Base-by-base conservation (phyloP, 2,113 vertebrate genomes). In the Barnardius zonarius region DNA sequence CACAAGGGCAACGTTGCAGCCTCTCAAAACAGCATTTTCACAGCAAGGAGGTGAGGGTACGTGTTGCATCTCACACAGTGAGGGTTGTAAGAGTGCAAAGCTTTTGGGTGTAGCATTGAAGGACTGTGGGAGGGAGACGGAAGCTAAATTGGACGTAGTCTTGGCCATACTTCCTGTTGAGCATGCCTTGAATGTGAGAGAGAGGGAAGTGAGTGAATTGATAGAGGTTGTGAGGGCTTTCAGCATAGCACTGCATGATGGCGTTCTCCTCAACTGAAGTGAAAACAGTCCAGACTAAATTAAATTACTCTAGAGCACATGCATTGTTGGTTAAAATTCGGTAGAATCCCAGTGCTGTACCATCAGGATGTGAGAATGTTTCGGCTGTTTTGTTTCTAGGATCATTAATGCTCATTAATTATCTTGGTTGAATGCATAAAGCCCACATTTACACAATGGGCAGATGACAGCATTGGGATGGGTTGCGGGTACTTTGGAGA, bases 121-220 rank as follows among this genome's bases (percentile, higher is more conserved):
- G 62, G 78, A 28, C 70, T 82, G 27, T 62, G 49, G 41, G 18
- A 79, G 31, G 8, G 30, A 68, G 57, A 18, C 73, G 5, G 49
- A 64, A 92, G 33, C 63, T 41, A 86, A 73, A 73, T 0, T 68
- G 51, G 68, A 17, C 0, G 0, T n/a, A 19, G 37, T 75, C 66
- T 72, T 83, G 68, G 46, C 31, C 25, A 7, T 74, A 12, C 31
- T 62, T 86, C 17, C 17, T 41, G 18, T 69, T 61, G 30, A 35
- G 23, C 35, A 7, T 61, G 19, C 17, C 43, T 59, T 88, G 64
- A 83, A 49, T 3, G 1, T 49, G 30, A 57, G 72, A 74, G 68
- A 43, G 35, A n/a, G 31, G 37, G 54, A 48, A 43, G 41, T 0
- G 1, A 59, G 23, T 0, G 0, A n/a, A 30, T 35, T 74, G 44